Evolutionary conservation across 1,140 invertebrate genomes (phyloP).

Genomic region (Drosophila sp.): DNA sequence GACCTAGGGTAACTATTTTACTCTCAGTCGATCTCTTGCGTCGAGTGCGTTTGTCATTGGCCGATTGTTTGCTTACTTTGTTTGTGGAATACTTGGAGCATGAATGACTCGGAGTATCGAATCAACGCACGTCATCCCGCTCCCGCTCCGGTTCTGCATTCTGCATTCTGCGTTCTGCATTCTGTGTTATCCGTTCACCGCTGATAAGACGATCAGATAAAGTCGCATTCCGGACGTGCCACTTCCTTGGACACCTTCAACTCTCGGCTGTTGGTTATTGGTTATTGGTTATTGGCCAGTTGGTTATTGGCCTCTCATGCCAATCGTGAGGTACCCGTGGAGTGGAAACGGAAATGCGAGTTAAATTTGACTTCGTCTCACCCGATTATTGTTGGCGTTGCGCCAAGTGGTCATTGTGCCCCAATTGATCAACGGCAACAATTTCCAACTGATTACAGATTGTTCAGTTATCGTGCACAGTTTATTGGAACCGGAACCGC

Average conservation of each 20-base stretch:
- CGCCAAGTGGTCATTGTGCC: slow-evolving; percentile 5
- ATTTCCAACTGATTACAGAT: not conserved
- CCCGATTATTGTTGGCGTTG: not conserved
- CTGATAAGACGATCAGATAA: slow-evolving; percentile 51
- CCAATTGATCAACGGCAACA: not conserved
- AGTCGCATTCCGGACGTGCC: slow-evolving; percentile 21
- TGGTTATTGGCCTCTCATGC: slow-evolving; percentile 12
- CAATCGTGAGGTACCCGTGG: not conserved
- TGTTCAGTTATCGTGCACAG: slow-evolving; percentile 11
- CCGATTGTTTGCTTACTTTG: slow-evolving; percentile 3
- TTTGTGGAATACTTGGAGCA: not conserved
- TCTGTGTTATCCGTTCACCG: not conserved
- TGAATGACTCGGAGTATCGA: slow-evolving; percentile 28
- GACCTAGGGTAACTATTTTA: slow-evolving; percentile 28
- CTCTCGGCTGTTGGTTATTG: not conserved
- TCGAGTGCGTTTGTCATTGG: not conserved
- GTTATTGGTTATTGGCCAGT: slow-evolving; percentile 7
- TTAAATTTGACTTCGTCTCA: not conserved
- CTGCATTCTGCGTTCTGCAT: no score
- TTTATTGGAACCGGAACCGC: slow-evolving; percentile 23
- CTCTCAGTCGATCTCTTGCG: not conserved
- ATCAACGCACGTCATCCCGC: slow-evolving; percentile 20
- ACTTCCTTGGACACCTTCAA: not conserved
- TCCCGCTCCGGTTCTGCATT: not conserved
- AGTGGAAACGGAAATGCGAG: slow-evolving; percentile 54